phyloP scores from a whole-genome alignment of 2,888 invertebrate genomes.

The Amphiduros pacificus region DNA sequence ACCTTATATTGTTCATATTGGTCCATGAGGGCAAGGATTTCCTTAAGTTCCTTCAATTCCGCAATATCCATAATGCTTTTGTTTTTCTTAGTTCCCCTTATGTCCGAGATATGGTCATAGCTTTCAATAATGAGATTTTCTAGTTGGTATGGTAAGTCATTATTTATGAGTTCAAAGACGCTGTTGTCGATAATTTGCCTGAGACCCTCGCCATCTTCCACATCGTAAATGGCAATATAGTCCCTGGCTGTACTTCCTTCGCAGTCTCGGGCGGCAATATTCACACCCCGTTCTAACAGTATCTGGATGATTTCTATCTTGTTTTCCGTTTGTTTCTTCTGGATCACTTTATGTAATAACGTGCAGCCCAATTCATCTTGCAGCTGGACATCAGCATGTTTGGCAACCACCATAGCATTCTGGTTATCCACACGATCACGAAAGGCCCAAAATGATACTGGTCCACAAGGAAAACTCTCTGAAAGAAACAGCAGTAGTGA shows the following conservation, averaged over 20 bases:
- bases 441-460: constrained; percentile 42
- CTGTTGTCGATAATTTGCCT: constrained; percentile 36
- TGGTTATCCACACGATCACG: constrained; percentile 36
- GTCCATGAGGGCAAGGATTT: constrained; percentile 43
- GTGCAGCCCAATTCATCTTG: constrained; percentile 37
- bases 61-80: constrained; percentile 42
- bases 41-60: constrained; percentile 41
- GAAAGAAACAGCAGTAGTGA: constrained; percentile 1
- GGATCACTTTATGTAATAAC: constrained; percentile 35
- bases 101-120: constrained; percentile 52
- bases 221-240: constrained; percentile 31
- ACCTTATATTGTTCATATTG: constrained; percentile 49
- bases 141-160: constrained; percentile 34
- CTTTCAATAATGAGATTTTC: constrained; percentile 46
- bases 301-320: constrained; percentile 35
- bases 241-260: constrained; percentile 39
- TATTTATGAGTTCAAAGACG: constrained; percentile 32
- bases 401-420: constrained; percentile 34
- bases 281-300: constrained; percentile 36
- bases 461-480: constrained; percentile 42
- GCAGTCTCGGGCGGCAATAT: constrained; percentile 38
- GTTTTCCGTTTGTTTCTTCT: constrained; percentile 23
- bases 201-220: constrained; percentile 21
- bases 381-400: constrained; percentile 34
- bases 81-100: constrained; percentile 27